A percentile compares a stretch with the other conserved stretches of the same genome.
Conservation (phyloP, 2,113 vertebrate genomes). For the Myotis brandtii region DNA sequence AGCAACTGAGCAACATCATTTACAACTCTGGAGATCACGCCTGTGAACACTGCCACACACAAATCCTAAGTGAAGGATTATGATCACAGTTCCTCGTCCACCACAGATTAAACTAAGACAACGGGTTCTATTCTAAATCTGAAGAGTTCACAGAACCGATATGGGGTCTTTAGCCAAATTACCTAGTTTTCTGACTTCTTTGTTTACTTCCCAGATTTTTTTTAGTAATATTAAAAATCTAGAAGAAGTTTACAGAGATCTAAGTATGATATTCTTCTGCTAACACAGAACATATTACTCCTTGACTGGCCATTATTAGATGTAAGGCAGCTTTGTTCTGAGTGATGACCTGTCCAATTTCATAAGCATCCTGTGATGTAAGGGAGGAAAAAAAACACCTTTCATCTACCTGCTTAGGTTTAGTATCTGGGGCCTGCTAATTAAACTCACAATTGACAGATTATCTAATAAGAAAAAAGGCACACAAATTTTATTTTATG, state of each 20-base stretch:
- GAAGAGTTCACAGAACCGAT: neutral
- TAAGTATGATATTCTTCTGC: neutral
- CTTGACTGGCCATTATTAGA: neutral
- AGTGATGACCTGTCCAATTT: neutral
- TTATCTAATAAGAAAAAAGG: neutral
- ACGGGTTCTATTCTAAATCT: neutral
- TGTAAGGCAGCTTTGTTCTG: neutral
- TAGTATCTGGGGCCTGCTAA: neutral
- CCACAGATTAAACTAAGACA: neutral
- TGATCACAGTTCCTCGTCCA: neutral
- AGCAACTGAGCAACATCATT: neutral
- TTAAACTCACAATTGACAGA: neutral
- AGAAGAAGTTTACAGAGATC: neutral
- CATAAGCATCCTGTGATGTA: neutral
- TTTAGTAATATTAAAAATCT: neutral
- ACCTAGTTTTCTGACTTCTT: neutral
- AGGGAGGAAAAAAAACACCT: neutral
- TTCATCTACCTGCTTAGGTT: neutral
- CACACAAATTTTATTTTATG: neutral
- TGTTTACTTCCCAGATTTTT: neutral
- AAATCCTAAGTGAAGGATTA: neutral
- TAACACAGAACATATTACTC: neutral
- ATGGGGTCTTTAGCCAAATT: neutral
- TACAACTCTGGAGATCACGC: neutral
- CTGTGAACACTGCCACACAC: neutral